A percentile compares a stretch with the other conserved stretches of the same genome.
These are phyloP conservation scores for Triplophysa siluroides DNA, from an alignment of 2,113 vertebrate genomes.

Conservation along the genomic window DNA sequence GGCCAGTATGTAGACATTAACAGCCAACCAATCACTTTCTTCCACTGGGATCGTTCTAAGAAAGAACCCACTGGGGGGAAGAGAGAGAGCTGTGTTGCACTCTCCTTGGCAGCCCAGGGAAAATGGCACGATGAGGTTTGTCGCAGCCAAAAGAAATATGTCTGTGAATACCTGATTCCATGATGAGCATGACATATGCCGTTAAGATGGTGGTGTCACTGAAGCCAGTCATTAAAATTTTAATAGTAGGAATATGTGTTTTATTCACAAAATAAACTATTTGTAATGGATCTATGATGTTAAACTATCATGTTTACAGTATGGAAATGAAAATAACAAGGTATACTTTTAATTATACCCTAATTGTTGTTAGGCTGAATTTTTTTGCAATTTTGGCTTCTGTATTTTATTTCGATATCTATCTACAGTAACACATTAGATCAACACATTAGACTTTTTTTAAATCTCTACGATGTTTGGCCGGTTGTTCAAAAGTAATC, in stretches of 20 bases:
- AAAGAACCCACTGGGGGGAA: conserved; percentile 89
- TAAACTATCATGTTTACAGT: too few relatives aligned
- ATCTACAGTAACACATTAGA: too few relatives aligned
- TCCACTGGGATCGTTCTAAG: conserved; percentile 87
- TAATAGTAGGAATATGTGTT: neutral
- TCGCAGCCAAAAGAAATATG: conserved; percentile 86
- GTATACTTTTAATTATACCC: too few relatives aligned
- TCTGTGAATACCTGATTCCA: conserved; percentile 94
- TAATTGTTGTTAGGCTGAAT: too few relatives aligned
- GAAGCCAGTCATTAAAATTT: neutral
- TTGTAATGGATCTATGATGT: too few relatives aligned
- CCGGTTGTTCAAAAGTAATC: too few relatives aligned
- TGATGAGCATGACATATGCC: conserved; percentile 53
- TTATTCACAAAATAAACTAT: neutral
- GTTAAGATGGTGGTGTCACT: conserved; percentile 19
- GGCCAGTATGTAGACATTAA: conserved; percentile 94
- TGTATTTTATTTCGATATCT: too few relatives aligned
- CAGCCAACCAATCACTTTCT: conserved; percentile 81
- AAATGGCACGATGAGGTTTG: conserved; percentile 93
- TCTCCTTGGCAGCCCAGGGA: conserved; percentile 85
- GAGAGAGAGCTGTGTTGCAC: conserved; percentile 85
- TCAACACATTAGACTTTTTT: too few relatives aligned
- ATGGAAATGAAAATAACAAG: too few relatives aligned
- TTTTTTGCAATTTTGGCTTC: too few relatives aligned
- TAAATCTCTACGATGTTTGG: too few relatives aligned